phyloP scores from a whole-genome alignment of 1,140 invertebrate species.

The Caenorhabditis inopinata region DNA sequence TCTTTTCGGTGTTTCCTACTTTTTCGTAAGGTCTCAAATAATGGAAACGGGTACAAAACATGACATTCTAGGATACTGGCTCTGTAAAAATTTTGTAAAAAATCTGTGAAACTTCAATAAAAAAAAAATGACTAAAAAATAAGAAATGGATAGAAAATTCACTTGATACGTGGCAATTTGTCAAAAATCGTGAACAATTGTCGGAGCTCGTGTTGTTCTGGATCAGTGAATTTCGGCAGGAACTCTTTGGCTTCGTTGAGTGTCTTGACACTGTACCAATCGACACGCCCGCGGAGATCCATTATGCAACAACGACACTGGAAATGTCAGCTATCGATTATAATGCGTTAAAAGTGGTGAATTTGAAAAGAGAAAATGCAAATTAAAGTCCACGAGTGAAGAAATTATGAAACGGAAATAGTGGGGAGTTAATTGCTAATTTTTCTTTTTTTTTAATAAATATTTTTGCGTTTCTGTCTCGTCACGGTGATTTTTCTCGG shows the following conservation, averaged over 20 bases:
- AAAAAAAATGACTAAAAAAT: neutral
- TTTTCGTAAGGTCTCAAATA: too few relatives aligned
- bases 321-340: neutral
- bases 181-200: neutral
- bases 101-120: neutral
- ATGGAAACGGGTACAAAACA: too few relatives aligned
- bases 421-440: too few relatives aligned
- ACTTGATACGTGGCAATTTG: neutral
- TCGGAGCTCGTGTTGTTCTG: neutral
- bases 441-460: too few relatives aligned
- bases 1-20: too few relatives aligned
- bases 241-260: neutral
- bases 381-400: too few relatives aligned
- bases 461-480: too few relatives aligned
- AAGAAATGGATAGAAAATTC: neutral
- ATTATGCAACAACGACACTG: neutral
- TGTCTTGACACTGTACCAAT: neutral
- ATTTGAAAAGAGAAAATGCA: too few relatives aligned
- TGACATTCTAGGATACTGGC: too few relatives aligned
- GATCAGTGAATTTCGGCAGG: neutral
- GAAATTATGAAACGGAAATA: too few relatives aligned
- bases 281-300: slow-evolving; percentile 3
- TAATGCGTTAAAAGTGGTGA: neutral
- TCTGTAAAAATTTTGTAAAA: neutral
- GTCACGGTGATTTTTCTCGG: too few relatives aligned